A percentile compares a stretch with the other conserved stretches of the same genome.
phyloP scores from a whole-genome alignment of 2,113 vertebrate species.

The Pholis gunnellus region DNA sequence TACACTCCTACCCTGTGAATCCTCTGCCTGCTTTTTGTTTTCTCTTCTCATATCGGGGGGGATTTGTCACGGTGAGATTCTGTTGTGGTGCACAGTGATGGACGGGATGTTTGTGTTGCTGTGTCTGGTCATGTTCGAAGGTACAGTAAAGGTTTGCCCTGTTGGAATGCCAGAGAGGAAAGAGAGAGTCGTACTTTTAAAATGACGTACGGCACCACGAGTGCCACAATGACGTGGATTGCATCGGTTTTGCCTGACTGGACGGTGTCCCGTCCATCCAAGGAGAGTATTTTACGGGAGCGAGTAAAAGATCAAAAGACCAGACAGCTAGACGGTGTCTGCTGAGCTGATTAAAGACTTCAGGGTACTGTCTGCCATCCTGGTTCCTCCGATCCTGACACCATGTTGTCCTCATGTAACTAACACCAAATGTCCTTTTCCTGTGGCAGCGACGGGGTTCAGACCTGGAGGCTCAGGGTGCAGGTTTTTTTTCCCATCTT shows the following conservation, averaged over 20 bases:
- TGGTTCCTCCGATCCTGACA: slow-evolving; percentile 24
- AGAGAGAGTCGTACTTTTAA: background rate
- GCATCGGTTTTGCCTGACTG: background rate
- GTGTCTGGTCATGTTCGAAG: slow-evolving; percentile 44
- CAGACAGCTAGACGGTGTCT: slow-evolving; percentile 23
- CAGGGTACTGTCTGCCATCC: slow-evolving; percentile 10
- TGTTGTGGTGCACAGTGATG: slow-evolving; percentile 13
- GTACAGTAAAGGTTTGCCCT: background rate
- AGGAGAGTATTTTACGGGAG: slow-evolving; percentile 33
- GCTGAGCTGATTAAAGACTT: slow-evolving; percentile 40
- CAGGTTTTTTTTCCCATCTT: slow-evolving; percentile 10
- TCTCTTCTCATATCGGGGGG: background rate
- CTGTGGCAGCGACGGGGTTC: background rate
- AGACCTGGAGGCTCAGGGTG: background rate
- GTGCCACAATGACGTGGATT: slow-evolving; percentile 3
- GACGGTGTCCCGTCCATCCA: slow-evolving; percentile 9
- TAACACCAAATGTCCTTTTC: background rate
- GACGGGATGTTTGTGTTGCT: slow-evolving; percentile 30
- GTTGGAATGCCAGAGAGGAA: slow-evolving; percentile 28
- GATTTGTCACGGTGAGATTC: background rate
- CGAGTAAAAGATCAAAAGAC: slow-evolving; percentile 55
- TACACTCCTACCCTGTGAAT: background rate
- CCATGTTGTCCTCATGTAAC: slow-evolving; percentile 13
- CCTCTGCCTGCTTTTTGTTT: slow-evolving; percentile 13
- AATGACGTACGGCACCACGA: slow-evolving; percentile 10